Base-by-base conservation (phyloP, 2,797 vertebrate species). In the Sarcophilus harrisii region DNA sequence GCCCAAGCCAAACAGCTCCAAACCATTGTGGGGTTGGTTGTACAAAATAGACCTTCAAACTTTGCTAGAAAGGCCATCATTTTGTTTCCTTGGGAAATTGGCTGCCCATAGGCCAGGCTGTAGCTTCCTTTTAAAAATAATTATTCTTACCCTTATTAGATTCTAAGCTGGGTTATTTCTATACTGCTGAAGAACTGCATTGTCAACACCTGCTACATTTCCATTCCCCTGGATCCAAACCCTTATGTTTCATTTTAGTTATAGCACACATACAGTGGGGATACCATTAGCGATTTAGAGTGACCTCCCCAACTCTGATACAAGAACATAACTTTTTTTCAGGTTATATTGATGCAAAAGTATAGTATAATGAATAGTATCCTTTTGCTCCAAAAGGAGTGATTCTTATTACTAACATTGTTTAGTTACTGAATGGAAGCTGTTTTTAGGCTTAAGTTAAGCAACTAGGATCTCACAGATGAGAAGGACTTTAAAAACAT, bases 401-500 rank as follows among this genome's bases (percentile, higher is more conserved):
- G 6, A 45, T 38, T 73, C n/a, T 73, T 38, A 73, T 38, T 38
- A 38, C 18, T 38, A 73, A 38, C 8, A 16, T 73, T 18, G n/a
- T 73, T 38, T 21, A 73, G 66, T 73, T 11, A 21, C 32, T 21
- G 62, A 38, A 73, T 73, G n/a, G 62, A 73, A 73, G 62, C 32
- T 73, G 16, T 73, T 30, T 32, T 73, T n/a, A 73, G 62, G 18
- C 16, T 73, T 73, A 73, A 73, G 32, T 73, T 32, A 66, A 66
- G 32, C 13, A 73, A 73, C 62, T 5, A 66, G 32, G 4, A 18
- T n/a, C 62, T 66, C 14, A n/a, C 16, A 66, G 62, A 66, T 66
- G 32, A 32, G 62, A 66, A 38, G 6, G n/a, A 89, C 45, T 94
- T 94, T 55, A 93, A 91, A 66, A 96, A 90, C 27, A 54, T 94